Evolutionary conservation across 2,888 invertebrate species (phyloP).

Genomic region (Mactromeris polynyma): DNA sequence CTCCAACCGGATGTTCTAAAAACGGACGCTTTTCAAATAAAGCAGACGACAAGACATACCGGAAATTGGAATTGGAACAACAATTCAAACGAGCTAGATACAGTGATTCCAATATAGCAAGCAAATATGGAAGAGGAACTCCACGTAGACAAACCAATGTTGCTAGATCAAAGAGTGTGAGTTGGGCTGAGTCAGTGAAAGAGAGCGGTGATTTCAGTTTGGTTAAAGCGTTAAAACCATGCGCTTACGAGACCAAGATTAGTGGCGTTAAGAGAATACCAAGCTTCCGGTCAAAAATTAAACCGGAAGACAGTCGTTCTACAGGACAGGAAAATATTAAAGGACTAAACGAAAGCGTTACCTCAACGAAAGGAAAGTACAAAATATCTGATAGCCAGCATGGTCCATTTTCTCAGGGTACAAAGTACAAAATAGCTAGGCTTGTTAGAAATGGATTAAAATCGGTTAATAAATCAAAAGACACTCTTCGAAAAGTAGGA

Average conservation of each 20-base stretch:
- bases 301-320: background rate
- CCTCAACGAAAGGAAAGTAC: background rate
- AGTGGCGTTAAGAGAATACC: conserved; percentile 45
- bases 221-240: conserved; percentile 42
- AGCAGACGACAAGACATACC: background rate
- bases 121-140: background rate
- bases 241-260: conserved; percentile 45
- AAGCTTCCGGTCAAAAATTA: conserved; percentile 10
- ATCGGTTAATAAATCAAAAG: conserved; percentile 9
- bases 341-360: background rate
- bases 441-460: conserved; percentile 18
- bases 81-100: conserved; percentile 14
- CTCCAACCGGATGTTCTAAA: background rate
- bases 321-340: background rate
- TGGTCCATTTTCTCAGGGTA: background rate
- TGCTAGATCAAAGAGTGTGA: conserved; percentile 25
- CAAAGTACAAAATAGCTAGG: conserved; percentile 25
- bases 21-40: background rate
- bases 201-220: conserved; percentile 3
- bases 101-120: conserved; percentile 41
- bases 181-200: conserved; percentile 4
- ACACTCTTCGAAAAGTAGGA: background rate
- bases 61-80: background rate
- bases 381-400: background rate
- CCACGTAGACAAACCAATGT: background rate